These are phyloP conservation scores for Ptilonorhynchus violaceus DNA, from an alignment of 2,113 vertebrate genomes.

Conservation along the genomic window DNA sequence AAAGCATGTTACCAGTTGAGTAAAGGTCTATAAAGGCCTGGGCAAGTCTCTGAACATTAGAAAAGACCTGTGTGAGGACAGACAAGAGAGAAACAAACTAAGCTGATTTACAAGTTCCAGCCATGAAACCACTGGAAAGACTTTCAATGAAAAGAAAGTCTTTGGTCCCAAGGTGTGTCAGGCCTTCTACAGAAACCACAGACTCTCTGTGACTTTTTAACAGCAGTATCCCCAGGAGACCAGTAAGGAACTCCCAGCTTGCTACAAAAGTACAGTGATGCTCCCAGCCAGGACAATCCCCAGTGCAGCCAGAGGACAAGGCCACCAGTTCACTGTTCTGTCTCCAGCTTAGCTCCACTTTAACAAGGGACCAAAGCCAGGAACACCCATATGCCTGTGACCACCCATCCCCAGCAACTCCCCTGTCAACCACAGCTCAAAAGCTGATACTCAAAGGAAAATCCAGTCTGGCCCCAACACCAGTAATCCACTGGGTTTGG, in stretches of 20 bases:
- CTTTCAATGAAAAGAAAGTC: not conserved
- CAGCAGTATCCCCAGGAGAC: not conserved
- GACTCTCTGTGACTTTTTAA: not conserved
- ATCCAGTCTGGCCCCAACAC: not conserved
- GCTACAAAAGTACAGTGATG: not conserved
- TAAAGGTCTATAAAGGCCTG: slow-evolving; percentile 86
- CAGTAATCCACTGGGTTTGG: not conserved
- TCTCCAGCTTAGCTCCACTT: not conserved
- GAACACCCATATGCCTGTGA: not conserved
- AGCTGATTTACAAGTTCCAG: not conserved
- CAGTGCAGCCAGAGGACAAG: not conserved
- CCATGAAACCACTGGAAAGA: not conserved
- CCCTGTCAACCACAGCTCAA: not conserved
- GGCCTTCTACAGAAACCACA: not conserved
- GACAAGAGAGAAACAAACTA: not conserved
- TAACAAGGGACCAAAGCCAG: not conserved
- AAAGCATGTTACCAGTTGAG: slow-evolving; percentile 87
- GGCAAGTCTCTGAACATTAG: slow-evolving; percentile 82
- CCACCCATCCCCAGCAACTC: not conserved
- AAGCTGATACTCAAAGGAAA: not conserved
- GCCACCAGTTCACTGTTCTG: not conserved
- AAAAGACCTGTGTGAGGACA: slow-evolving; percentile 80
- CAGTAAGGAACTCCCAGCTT: not conserved
- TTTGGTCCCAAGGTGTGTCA: not conserved
- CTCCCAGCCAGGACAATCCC: not conserved